Conservation (phyloP, 2,113 vertebrate species). For the Emydocephalus ijimae region DNA sequence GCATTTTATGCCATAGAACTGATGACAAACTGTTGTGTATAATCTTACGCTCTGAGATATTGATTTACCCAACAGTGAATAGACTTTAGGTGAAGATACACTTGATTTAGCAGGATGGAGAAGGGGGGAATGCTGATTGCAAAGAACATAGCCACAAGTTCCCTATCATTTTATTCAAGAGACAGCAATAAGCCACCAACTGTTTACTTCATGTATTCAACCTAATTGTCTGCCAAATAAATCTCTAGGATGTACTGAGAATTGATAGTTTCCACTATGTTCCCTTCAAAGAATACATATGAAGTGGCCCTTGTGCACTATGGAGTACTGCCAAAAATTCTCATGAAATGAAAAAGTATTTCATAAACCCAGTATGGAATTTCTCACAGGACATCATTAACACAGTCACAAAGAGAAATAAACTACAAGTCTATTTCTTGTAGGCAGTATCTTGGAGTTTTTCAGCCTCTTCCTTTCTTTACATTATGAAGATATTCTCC, state of each 20-base stretch:
- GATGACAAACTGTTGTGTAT: background rate
- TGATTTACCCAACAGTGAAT: background rate
- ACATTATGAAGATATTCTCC: background rate
- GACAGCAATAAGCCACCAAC: background rate
- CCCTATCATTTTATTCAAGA: background rate
- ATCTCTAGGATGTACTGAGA: background rate
- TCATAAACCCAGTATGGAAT: conserved; percentile 5
- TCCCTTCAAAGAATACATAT: background rate
- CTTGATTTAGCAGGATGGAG: background rate
- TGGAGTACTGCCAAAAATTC: background rate
- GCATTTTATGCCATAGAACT: background rate
- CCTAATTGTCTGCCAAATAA: background rate
- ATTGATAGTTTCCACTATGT: background rate
- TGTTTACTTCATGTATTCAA: background rate
- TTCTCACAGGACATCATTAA: background rate
- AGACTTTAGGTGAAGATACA: background rate
- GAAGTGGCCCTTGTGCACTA: background rate
- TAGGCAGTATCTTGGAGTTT: background rate
- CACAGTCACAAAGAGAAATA: background rate
- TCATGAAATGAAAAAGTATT: background rate
- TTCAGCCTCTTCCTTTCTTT: background rate
- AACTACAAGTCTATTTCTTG: background rate
- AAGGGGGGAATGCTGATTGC: background rate
- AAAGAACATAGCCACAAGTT: background rate
- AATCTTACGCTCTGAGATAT: background rate